phyloP scores from a whole-genome alignment of 64 coral and sea anemone species.

The Pachyseris speciosa region DNA sequence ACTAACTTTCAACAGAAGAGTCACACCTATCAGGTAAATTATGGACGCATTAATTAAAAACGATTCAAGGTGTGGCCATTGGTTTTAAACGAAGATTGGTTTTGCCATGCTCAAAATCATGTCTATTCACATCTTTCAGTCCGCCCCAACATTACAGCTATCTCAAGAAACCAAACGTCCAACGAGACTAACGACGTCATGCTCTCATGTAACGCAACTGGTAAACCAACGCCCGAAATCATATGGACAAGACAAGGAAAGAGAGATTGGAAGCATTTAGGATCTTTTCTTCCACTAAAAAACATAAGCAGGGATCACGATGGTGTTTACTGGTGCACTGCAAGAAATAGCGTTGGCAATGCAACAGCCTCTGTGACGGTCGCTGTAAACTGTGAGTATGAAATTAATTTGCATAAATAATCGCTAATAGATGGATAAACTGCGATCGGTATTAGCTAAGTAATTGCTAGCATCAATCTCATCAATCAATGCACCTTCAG shows the following conservation, averaged over 20 bases:
- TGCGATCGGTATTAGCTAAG: too few relatives aligned
- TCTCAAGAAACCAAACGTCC: neutral
- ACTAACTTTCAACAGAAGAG: too few relatives aligned
- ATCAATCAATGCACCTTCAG: too few relatives aligned
- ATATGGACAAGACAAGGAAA: conserved; percentile 10
- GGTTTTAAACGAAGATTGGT: too few relatives aligned
- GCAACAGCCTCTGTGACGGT: neutral
- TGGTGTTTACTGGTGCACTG: neutral
- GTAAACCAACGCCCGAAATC: neutral
- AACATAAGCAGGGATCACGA: conserved; percentile 4
- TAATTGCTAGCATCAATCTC: too few relatives aligned
- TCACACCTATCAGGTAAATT: too few relatives aligned
- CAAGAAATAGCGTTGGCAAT: neutral
- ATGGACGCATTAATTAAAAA: too few relatives aligned
- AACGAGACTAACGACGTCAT: neutral
- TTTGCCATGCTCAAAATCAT: too few relatives aligned
- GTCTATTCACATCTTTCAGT: neutral
- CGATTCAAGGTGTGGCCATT: too few relatives aligned
- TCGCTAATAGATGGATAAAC: too few relatives aligned
- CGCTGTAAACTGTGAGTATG: conserved; percentile 10
- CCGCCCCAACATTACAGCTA: neutral
- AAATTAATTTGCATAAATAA: too few relatives aligned
- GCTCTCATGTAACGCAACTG: neutral
- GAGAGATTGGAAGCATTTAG: neutral
- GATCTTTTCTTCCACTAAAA: neutral